phyloP scores from a whole-genome alignment of 2,113 vertebrate species.

The Cyanoramphus novaezelandiae region DNA sequence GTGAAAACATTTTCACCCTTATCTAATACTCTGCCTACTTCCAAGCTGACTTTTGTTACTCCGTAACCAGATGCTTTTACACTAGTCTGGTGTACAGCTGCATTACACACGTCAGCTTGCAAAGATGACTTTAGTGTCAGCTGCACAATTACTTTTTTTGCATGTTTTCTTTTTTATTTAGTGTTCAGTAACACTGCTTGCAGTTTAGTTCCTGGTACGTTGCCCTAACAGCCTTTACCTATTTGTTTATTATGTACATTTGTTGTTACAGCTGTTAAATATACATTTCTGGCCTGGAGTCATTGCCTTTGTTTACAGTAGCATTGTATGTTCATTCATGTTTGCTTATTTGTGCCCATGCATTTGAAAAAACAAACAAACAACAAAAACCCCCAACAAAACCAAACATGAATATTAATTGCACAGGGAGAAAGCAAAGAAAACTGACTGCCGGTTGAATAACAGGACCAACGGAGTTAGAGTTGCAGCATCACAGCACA shows the following conservation, averaged over 20 bases:
- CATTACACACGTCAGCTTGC: not conserved
- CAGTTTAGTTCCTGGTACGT: not conserved
- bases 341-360: not conserved
- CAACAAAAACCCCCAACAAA: not conserved
- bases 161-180: not conserved
- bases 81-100: not conserved
- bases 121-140: not conserved
- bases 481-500: constrained; percentile 64
- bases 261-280: not conserved
- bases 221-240: not conserved
- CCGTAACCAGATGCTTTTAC: not conserved
- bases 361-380: not conserved
- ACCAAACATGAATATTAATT: not conserved
- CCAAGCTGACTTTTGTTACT: not conserved
- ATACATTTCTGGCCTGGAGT: not conserved
- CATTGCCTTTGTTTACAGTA: not conserved
- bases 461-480: constrained; percentile 79
- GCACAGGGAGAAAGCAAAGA: constrained; percentile 78
- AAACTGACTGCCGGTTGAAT: constrained; percentile 68
- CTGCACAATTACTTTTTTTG: not conserved
- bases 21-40: not conserved
- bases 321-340: not conserved
- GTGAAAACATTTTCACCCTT: not conserved
- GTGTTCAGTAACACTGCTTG: not conserved
- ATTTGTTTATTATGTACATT: not conserved